Evolutionary conservation across 1,140 invertebrate species (phyloP), one percentile per base, ranked within the genome.

Genomic region (Kradibia gibbosae): DNA sequence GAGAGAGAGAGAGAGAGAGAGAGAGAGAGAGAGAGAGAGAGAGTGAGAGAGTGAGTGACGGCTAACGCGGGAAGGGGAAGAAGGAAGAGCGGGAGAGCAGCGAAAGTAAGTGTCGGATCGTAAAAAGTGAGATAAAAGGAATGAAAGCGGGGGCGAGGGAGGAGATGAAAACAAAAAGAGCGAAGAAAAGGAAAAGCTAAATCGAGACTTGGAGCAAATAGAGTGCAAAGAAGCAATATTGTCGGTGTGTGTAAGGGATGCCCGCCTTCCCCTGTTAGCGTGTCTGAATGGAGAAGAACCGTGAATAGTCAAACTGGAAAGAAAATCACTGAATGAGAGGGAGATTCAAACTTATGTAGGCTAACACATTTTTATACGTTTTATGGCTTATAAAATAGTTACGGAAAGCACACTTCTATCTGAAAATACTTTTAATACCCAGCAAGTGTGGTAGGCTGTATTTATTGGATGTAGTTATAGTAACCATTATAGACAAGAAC

Each of bases 81-180:
- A n/a, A 17, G 50, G 3, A 20, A 17, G 50, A 17, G 4, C 50
- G 50, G 50, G 50, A 67, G 28, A 36, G 45, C 31, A 34, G 71
- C 36, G 71, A 42, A 42, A 70, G 65, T 70, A 70, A 70, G 42
- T 22, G 65, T 28, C 65, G 65, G 8, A 3, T 70, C 65, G 34
- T 71, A 71, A 48, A 48, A 71, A 42, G 39, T 11, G 10, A 62
- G n/a, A 77, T 25, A 65, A 31, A 65, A 57, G 31, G 74, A 42
- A 45, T 25, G 17, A 2, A 55, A 1, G 55, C 22, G 53, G 3
- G 48, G 3, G 50, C n/a, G 25, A 60, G 39, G 55, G 72, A 55
- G 5, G 13, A 45, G 42, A 13, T 45, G 42, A 13, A 13, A 45
- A 45, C 7, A 45, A 50, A 36, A 73, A 34, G 50, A 31, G 13